Base-by-base conservation (phyloP, 2,888 invertebrate genomes). In the Trichopria drosophilae region DNA sequence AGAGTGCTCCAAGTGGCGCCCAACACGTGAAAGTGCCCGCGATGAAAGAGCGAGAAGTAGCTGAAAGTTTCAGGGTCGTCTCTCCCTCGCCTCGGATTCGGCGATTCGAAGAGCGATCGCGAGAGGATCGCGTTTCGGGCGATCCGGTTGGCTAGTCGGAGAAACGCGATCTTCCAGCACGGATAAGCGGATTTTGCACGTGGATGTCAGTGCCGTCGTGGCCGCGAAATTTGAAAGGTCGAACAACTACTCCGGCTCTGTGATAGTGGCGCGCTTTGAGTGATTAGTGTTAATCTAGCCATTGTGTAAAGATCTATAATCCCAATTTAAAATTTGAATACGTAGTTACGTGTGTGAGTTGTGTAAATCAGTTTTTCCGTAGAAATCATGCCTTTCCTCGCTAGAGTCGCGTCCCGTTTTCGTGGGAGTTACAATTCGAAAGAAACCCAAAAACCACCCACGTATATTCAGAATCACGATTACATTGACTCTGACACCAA, bases 1-100 rank as follows among this genome's bases (percentile, higher is more conserved):
- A 26, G 6, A 10, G n/a, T 13, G 13, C 36, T 13, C 28, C 45
- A 18, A n/a, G 19, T 24, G 54, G 55, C 46, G 67, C 67, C 68
- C 62, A 64, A 65, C 65, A 69, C 71, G 72, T 72, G 72, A 72
- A 72, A 72, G 72, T 72, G 62, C 63, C 61, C 62, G 63, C 63
- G 61, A 63, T 66, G 56, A n/a, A n/a, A n/a, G 61, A 59, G 55
- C 51, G 51, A 48, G 15, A 19, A 20, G 42, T 43, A 39, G 43
- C 39, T 46, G 34, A 56, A 53, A 64, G 66, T 71, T 70, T 71
- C 71, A 71, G 71, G 71, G 72, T 71, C 71, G 71, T 66, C 67
- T 65, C 67, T 53, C 67, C 62, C 63, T 55, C 44, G 37, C 56
- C 55, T 56, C 53, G 46, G 55, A 54, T 56, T 58, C 53, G 55